Evolutionary conservation across 2,888 invertebrate genomes (phyloP).

Genomic region (Trachelus tabidus): DNA sequence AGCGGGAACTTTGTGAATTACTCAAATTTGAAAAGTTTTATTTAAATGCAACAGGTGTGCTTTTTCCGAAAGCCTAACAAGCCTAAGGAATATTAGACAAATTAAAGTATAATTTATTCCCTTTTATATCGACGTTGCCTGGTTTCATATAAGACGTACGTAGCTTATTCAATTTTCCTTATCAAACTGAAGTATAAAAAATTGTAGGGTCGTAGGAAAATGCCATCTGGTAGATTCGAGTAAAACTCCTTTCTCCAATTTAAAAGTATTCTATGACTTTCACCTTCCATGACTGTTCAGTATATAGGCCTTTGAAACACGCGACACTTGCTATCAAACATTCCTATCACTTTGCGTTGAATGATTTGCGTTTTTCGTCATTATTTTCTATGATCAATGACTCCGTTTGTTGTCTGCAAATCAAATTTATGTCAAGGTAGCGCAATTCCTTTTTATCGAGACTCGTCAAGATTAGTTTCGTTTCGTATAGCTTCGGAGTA

Average conservation of each 20-base stretch:
- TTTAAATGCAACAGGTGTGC: neutral
- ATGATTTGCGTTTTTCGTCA: neutral
- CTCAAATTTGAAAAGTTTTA: neutral
- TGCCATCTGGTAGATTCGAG: neutral
- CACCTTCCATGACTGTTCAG: neutral
- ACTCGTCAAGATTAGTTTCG: constrained; percentile 34
- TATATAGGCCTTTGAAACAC: neutral
- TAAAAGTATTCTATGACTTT: neutral
- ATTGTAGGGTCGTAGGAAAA: neutral
- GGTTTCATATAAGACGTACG: neutral
- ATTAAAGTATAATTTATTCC: neutral
- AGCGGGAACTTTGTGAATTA: neutral
- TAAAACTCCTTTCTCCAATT: neutral
- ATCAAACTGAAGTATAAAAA: neutral
- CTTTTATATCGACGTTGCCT: neutral
- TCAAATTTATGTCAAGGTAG: constrained; percentile 31
- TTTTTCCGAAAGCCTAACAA: neutral
- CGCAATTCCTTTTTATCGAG: constrained; percentile 36
- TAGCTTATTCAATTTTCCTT: neutral
- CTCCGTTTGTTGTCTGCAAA: constrained; percentile 9
- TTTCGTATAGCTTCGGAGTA: constrained; percentile 27
- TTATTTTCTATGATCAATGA: neutral
- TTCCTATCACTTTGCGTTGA: neutral
- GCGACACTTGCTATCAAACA: neutral
- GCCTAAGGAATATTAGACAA: no score